A percentile compares a stretch with the other conserved stretches of the same genome.
These are phyloP conservation scores for Sisor rabdophorus DNA, from an alignment of 2,113 vertebrate species.

Conservation along the genomic window DNA sequence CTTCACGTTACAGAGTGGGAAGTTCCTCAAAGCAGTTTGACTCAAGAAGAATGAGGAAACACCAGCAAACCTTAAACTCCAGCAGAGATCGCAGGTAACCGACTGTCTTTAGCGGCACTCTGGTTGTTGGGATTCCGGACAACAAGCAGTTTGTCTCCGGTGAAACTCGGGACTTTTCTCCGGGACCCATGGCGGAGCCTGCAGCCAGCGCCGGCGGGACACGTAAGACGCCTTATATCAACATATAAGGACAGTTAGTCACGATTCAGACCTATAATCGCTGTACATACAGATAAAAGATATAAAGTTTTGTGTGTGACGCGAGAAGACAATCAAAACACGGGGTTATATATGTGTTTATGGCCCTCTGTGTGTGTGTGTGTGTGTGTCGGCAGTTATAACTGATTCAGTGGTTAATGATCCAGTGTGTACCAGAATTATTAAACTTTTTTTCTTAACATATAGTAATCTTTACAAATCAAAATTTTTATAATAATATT, in stretches of 20 bases:
- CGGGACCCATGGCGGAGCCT: conserved; percentile 35
- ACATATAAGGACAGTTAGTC: background rate
- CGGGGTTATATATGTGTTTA: too few relatives aligned
- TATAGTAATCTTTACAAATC: too few relatives aligned
- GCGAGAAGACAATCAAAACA: background rate
- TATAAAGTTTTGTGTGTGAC: background rate
- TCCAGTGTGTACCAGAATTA: background rate
- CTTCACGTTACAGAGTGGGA: conserved; percentile 45
- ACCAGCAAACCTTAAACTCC: background rate
- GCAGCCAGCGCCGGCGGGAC: accelerated
- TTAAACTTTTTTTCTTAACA: background rate
- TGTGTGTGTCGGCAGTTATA: background rate
- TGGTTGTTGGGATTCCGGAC: background rate
- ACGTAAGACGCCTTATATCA: conserved; percentile 42
- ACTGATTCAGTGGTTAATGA: background rate
- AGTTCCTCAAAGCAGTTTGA: conserved; percentile 23
- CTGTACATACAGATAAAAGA: background rate
- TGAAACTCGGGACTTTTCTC: background rate
- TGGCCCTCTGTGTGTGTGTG: too few relatives aligned
- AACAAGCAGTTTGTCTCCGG: background rate
- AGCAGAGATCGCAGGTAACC: conserved; percentile 1
- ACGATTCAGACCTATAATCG: background rate
- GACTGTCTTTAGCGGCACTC: background rate
- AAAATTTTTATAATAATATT: too few relatives aligned
- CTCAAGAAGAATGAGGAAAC: conserved; percentile 54